Evolutionary conservation across 2,888 invertebrate species (phyloP), one percentile per base, ranked within the genome.

Genomic region (Meganola albula): DNA sequence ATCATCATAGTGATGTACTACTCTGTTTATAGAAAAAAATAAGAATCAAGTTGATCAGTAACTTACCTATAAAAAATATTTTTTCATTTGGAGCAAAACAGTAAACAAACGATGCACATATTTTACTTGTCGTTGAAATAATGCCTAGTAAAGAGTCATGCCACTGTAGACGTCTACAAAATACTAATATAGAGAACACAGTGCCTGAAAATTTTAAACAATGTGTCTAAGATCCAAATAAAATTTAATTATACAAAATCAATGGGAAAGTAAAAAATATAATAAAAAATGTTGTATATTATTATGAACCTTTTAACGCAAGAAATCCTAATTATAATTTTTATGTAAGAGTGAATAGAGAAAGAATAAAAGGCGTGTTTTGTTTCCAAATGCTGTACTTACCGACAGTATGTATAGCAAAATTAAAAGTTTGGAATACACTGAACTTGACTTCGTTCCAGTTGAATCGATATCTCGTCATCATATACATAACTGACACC

Each of bases 131-230:
- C 29, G 93, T 92, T 0, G 94, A 93, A 54, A 94, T 88, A 2
- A 94, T 91, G 8, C 94, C 95, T 27, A 95, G 89, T n/a, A 93
- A 72, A 0, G 93, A 92, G 68, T 95, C 95, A 53, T 94, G 92
- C 59, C 94, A 90, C 65, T 93, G 89, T 42, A 93, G 68, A 37
- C 66, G 57, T 48, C 68, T 74, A 35, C 75, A 73, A 31, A 79
- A 67, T 16, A 77, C 67, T 6, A 62, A 12, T 34, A 79, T 65
- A 2, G 77, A 76, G 48, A 77, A 76, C 28, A 79, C 46, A 4
- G 76, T 77, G 25, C 79, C 79, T 79, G 66, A 21, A 71, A 74
- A n/a, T n/a, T n/a, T n/a, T n/a, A n/a, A n/a, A n/a, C n/a, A n/a
- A n/a, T n/a, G n/a, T n/a, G n/a, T n/a, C n/a, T n/a, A n/a, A n/a